Evolutionary conservation across 2,888 invertebrate genomes (phyloP), one percentile per base, ranked within the genome.

Genomic region (Ophion ellenae): DNA sequence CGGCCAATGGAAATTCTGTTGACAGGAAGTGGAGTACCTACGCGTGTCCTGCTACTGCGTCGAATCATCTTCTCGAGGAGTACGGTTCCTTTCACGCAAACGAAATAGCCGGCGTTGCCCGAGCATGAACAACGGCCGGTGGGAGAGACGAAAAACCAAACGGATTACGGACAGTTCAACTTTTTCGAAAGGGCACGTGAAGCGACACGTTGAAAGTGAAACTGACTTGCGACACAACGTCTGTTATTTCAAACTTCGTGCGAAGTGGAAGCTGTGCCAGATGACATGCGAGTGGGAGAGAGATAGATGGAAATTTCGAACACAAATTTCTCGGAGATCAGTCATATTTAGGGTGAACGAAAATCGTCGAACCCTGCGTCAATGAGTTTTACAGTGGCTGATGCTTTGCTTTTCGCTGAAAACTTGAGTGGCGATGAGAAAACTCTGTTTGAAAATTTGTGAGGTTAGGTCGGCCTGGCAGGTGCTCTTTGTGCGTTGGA

Each of bases 1-100:
- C 36, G 61, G n/a, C 59, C 36, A 28, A n/a, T 57, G 32, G 45
- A 71, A 85, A 75, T 28, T 80, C 63, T 53, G 47, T 74, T 67
- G 70, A 24, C 47, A 32, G 32, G 36, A 28, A 70, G 63, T n/a
- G 40, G 61, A 36, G n/a, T 28, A n/a, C n/a, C n/a, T n/a, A n/a
- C 63, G 61, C 45, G 20, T 61, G 61, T 20, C 77, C 71, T 74
- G 63, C 61, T 61, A 70, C 69, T 4, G 20, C 24, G 64, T 57
- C 17, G 3, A 36, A 66, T 78, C 63, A 74, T 57, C 74, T 24
- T 81, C 20, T 17, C 40, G 45, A 36, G 10, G n/a, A n/a, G 24
- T 64, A 17, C 5, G 14, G 17, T 32, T 24, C 2, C 7, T 40
- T 24, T 7, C 45, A 24, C 20, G 20, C 6, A 36, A 74, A 63